Evolutionary conservation across 2,888 invertebrate species (phyloP).

Genomic region (Drosophila kanekoi): DNA sequence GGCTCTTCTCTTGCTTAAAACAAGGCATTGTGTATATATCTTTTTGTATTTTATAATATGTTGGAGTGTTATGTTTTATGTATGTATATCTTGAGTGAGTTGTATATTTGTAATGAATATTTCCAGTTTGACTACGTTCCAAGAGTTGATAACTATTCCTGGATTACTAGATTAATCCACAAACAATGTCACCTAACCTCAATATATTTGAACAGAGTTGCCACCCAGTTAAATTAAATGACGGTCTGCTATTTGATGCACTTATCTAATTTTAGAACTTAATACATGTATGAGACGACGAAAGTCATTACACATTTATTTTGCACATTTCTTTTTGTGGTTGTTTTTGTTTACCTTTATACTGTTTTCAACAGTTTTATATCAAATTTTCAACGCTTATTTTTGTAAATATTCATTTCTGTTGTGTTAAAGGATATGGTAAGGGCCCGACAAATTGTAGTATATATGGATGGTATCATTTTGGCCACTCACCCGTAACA

Average conservation of each 20-base stretch:
- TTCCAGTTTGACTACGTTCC: neutral
- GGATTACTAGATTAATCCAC: constrained; percentile 6
- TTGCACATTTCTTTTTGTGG: constrained; percentile 68
- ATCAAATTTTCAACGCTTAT: too few species aligned
- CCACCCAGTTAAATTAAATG: neutral
- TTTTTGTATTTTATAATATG: constrained; percentile 3
- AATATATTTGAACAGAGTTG: neutral
- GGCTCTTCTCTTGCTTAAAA: constrained; percentile 47
- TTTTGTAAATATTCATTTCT: too few species aligned
- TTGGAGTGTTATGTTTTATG: constrained; percentile 7
- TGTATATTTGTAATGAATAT: constrained; percentile 5
- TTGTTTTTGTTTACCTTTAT: too few species aligned
- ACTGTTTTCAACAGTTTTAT: too few species aligned
- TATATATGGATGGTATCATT: too few species aligned
- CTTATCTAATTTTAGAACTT: neutral
- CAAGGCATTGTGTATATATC: constrained; percentile 56
- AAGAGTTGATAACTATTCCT: constrained; percentile 7
- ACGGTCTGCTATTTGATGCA: neutral
- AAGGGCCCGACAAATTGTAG: too few species aligned
- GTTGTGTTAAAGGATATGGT: too few species aligned
- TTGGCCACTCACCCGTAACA: too few species aligned
- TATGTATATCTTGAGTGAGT: constrained; percentile 6
- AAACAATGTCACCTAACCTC: neutral
- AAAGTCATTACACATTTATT: constrained; percentile 69
- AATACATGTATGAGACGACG: constrained; percentile 1